These are phyloP conservation scores for Acestrorhynchus altus DNA, from an alignment of 2,797 vertebrate genomes.

Conservation along the genomic window DNA sequence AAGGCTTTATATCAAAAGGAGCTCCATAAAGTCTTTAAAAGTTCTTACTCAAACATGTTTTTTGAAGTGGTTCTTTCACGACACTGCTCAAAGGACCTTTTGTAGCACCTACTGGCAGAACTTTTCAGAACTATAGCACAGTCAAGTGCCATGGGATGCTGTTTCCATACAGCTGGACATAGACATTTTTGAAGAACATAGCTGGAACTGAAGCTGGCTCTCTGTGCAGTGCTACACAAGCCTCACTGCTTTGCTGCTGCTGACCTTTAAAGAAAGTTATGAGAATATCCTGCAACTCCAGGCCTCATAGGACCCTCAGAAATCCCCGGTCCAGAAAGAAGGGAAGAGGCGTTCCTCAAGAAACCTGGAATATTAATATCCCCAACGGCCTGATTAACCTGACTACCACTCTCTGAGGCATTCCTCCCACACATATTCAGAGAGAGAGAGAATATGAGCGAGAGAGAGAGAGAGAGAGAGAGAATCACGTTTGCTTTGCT, in stretches of 20 bases:
- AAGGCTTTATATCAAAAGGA: no score
- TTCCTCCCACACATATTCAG: slow-evolving; percentile 11
- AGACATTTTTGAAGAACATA: neutral
- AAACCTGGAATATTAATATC: slow-evolving; percentile 30
- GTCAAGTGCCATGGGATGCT: neutral
- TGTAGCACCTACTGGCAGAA: neutral
- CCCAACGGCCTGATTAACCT: slow-evolving; percentile 34
- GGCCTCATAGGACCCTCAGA: neutral
- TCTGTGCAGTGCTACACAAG: neutral
- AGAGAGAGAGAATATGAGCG: neutral
- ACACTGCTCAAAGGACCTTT: neutral
- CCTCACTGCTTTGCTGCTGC: slow-evolving; percentile 3
- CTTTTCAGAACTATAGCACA: neutral
- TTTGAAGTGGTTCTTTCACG: no score
- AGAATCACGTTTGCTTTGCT: neutral
- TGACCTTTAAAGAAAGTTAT: slow-evolving; percentile 18
- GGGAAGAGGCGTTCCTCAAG: slow-evolving; percentile 27
- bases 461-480: slow-evolving; percentile 8
- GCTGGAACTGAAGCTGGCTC: neutral
- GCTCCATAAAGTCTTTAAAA: no score
- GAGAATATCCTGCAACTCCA: neutral
- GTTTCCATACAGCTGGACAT: neutral
- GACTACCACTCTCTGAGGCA: slow-evolving; percentile 17
- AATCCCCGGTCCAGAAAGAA: slow-evolving; percentile 11
- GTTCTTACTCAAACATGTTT: no score